Evolutionary conservation across 2,888 invertebrate genomes (phyloP), one percentile per base, ranked within the genome.

Genomic region (Caenorhabditis afra): DNA sequence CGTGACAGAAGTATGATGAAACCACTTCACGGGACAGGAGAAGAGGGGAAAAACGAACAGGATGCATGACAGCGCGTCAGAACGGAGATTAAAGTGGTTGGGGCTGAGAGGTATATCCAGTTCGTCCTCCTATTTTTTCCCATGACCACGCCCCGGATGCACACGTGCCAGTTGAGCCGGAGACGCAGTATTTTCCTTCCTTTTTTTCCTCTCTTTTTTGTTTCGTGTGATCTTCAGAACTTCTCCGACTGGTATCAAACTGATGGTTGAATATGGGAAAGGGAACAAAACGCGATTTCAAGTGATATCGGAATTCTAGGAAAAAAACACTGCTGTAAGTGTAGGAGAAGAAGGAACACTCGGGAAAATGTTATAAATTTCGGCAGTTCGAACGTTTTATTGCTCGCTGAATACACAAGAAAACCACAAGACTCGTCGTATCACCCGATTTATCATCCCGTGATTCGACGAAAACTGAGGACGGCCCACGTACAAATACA

Each of bases 141-240:
- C 39, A 58, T 67, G 49, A 22, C 44, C 59, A 29, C 68, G 68
- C 68, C 68, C 58, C 68, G 18, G 29, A 29, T n/a, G 23, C n/a
- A 16, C 53, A 53, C 53, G 53, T 35, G 53, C 29, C 53, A 29
- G 29, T 35, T 53, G 53, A 53, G 53, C 50, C 50, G 16, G 1
- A 12, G 29, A n/a, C 29, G 29, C 29, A 29, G 3, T 29, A 29
- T 29, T 29, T 29, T 29, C 29, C 35, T 29, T 35, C 16, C 4
- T 35, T 53, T 53, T 10, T 53, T 35, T 8, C n/a, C 7, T 50
- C 14, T 53, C n/a, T n/a, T 53, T 53, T 16, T 53, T 22, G 49
- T 49, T 49, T 66, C 47, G 47, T 57, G 47, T 29, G 29, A 29
- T 29, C 29, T 29, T 29, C 3, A 29, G 29, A 7, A 29, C 29